Evolutionary conservation across 2,113 vertebrate species (phyloP), one percentile per base, ranked within the genome.

Genomic region (Agelaius tricolor): DNA sequence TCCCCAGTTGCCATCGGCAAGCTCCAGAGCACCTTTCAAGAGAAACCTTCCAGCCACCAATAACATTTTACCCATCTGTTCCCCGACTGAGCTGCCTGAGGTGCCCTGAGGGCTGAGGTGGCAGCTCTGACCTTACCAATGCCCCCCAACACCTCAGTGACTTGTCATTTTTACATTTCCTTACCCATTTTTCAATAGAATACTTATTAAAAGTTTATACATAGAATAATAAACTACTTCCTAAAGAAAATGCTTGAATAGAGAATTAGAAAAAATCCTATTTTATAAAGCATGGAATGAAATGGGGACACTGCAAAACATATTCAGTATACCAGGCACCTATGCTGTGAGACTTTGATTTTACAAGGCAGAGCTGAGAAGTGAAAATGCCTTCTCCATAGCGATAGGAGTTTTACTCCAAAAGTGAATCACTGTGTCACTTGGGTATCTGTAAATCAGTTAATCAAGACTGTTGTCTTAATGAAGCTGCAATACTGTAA

Each of bases 51-150:
- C 5, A 0, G 6, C 10, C 54, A n/a, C 17, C 35, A 4, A 4
- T 5, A 15, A 10, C 12, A 2, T 11, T 51, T n/a, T 15, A 13
- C 5, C 24, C 28, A 1, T 15, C 21, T 11, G 0, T 8, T 15
- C 11, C 44, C 19, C 14, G 0, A 9, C 1, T 11, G 3, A 47
- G 31, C 54, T 37, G 26, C n/a, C 0, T 4, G 27, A 66, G 31
- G 15, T 2, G 18, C 11, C 8, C 0, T 1, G 10, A 46, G 27
- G 11, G 17, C 37, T 17, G 17, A 65, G 26, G 0, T 0, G 11
- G 33, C 28, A 27, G 49, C 31, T n/a, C 51, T 15, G 47, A 65
- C 27, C 13, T 6, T 5, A 44, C 10, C 31, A 8, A 6, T 7
- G 15, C 4, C 8, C 13, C 18, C 3, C 11, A 21, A 13, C 30